Conservation (phyloP, 2,797 vertebrate species). For the Podargus strigoides region DNA sequence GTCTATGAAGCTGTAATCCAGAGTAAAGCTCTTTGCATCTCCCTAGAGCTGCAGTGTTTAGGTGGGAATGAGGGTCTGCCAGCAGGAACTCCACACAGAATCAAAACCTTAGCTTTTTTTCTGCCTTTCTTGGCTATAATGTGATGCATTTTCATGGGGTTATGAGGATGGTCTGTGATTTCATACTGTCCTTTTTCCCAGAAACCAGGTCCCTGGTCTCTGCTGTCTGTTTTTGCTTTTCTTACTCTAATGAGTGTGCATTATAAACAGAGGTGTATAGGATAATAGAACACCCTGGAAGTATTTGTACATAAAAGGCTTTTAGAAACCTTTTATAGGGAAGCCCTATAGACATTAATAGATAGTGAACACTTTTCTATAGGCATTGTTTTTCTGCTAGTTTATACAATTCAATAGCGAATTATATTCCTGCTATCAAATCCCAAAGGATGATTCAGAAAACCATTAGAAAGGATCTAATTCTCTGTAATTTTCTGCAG, state of each 20-base stretch:
- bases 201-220: not conserved
- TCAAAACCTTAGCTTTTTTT: not conserved
- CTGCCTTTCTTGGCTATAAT: not conserved
- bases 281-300: not conserved
- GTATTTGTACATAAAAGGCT: constrained; percentile 26
- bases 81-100: not conserved
- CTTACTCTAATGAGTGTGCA: not conserved
- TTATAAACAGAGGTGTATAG: not conserved
- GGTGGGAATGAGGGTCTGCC: not conserved
- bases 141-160: not conserved
- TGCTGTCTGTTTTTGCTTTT: not conserved
- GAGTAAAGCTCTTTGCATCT: not conserved
- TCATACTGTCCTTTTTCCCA: not conserved
- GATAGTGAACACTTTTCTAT: constrained; percentile 12
- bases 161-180: not conserved
- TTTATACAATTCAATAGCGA: not conserved
- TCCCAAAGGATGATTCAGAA: constrained; percentile 37
- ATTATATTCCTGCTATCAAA: constrained; percentile 47
- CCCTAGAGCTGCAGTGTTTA: not conserved
- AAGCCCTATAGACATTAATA: constrained; percentile 10
- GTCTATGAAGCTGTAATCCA: not conserved
- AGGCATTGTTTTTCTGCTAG: constrained; percentile 16
- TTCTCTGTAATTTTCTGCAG: constrained; percentile 52
- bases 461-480: constrained; percentile 49
- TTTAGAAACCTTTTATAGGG: constrained; percentile 13